These are phyloP conservation scores for Rhynchophorus ferrugineus DNA, from an alignment of 1,140 invertebrate genomes.

Conservation along the genomic window DNA sequence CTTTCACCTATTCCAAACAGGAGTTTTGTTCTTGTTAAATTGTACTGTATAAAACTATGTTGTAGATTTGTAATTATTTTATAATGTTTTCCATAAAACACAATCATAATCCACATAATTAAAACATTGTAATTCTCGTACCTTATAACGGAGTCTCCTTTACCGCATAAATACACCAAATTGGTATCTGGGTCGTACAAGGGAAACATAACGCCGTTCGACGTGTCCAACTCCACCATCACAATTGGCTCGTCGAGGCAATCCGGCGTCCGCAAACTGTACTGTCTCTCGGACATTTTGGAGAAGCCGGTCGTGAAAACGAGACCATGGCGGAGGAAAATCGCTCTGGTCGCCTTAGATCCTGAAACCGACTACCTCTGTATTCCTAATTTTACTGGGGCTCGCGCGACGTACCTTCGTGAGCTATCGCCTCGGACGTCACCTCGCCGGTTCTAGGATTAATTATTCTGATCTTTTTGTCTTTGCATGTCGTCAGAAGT, in stretches of 20 bases:
- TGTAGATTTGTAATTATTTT: no score
- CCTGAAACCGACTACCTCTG: conserved; percentile 30
- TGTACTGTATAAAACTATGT: no score
- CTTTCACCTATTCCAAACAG: no score
- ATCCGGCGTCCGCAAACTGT: conserved; percentile 84
- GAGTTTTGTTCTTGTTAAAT: no score
- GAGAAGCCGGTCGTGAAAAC: conserved; percentile 97
- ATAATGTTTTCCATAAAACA: no score
- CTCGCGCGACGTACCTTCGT: no score
- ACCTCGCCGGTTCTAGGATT: conserved; percentile 87
- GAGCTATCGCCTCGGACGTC: conserved; percentile 81
- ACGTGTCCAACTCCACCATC: conserved; percentile 93
- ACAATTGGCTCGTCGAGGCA: conserved; percentile 86
- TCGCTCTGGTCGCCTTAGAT: conserved; percentile 89
- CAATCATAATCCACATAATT: no score
- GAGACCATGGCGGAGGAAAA: conserved; percentile 81
- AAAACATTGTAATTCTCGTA: no score
- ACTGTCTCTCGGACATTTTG: conserved; percentile 91
- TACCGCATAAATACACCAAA: conserved; percentile 92
- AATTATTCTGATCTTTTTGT: conserved; percentile 94
- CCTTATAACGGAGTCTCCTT: conserved; percentile 79
- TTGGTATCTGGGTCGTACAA: conserved; percentile 97
- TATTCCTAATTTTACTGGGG: no score
- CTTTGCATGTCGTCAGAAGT: conserved; percentile 94
- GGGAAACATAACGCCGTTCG: conserved; percentile 97